Evolutionary conservation across 1,140 invertebrate genomes (phyloP).

Genomic region (Condylostylus longicornis): DNA sequence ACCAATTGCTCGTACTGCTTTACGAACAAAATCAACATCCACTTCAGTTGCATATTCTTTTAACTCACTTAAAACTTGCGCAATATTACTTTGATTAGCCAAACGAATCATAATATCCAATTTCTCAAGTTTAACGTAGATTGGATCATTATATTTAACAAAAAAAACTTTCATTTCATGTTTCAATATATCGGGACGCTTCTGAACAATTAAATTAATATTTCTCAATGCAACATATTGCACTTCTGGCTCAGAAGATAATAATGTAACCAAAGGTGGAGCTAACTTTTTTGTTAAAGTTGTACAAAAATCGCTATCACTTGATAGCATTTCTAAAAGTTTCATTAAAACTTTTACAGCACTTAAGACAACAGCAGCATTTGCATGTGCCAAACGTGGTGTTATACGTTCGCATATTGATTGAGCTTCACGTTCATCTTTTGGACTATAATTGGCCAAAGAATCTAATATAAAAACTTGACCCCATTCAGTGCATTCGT

Average conservation of each 20-base stretch:
- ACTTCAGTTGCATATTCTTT: slow-evolving; percentile 99
- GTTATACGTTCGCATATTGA: slow-evolving; percentile 98
- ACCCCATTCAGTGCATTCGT: slow-evolving; percentile 99
- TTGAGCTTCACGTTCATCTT: slow-evolving; percentile 97
- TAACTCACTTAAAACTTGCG: slow-evolving; percentile 94
- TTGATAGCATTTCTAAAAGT: slow-evolving; percentile 91
- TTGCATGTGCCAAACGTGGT: slow-evolving; percentile 93
- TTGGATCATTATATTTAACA: slow-evolving; percentile 99
- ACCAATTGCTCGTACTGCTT: slow-evolving; percentile 95
- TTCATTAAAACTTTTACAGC: slow-evolving; percentile 97
- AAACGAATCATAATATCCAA: slow-evolving; percentile 99
- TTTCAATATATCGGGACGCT: slow-evolving; percentile 96
- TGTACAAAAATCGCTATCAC: slow-evolving; percentile 84
- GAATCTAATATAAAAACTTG: slow-evolving; percentile 99
- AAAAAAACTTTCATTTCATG: slow-evolving; percentile 99
- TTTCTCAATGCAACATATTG: slow-evolving; percentile 98
- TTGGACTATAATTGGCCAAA: slow-evolving; percentile 90
- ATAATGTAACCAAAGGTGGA: slow-evolving; percentile 93
- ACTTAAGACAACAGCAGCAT: slow-evolving; percentile 97
- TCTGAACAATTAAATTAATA: slow-evolving; percentile 98
- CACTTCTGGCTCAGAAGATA: slow-evolving; percentile 96
- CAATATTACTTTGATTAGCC: slow-evolving; percentile 95
- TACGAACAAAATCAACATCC: slow-evolving; percentile 99
- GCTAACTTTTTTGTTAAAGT: slow-evolving; percentile 93
- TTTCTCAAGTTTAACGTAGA: slow-evolving; percentile 99